Evolutionary conservation across 2,113 vertebrate genomes (phyloP), one percentile per base, ranked within the genome.

Genomic region (Melospiza melodia): DNA sequence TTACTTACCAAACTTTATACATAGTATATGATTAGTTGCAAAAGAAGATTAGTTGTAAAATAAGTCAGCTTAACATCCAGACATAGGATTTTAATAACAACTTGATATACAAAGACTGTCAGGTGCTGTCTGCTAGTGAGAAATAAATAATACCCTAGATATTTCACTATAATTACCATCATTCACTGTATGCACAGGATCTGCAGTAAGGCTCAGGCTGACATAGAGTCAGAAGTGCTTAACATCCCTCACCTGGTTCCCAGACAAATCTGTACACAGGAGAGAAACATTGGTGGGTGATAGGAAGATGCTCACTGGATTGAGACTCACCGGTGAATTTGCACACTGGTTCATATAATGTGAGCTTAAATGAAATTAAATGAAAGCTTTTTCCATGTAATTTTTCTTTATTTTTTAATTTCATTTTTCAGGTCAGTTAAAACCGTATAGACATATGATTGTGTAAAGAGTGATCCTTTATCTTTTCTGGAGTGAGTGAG

Each of bases 11-110:
- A 96, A 97, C 87, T 97, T 97, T 97, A 94, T 89, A 96, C 83
- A 95, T 90, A 96, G 76, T 95, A 96, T 91, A 90, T 89, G 92
- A 96, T 98, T 96, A 97, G 67, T 96, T 95, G 67, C 96, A 94
- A 96, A 96, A 97, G 94, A 95, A 90, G 97, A 97, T 98, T 98
- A 95, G 89, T 87, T 97, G 52, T 94, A 96, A 95, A 97, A 94
- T 97, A 97, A 97, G 79, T 98, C 95, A 96, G 81, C 72, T 97
- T 98, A 96, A 84, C 65, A 97, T 94, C 82, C 88, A 96, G 74
- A 88, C 77, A 96, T 39, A 96, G 84, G 90, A 95, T 97, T 97
- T 98, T 97, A 97, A 96, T 97, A 97, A 97, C 92, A 97, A 93
- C 85, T 97, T 97, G 92, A 97, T 97, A 96, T 94, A 97, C 72